Conservation (phyloP, 2,888 invertebrate genomes). For the Pterostichus madidus region DNA sequence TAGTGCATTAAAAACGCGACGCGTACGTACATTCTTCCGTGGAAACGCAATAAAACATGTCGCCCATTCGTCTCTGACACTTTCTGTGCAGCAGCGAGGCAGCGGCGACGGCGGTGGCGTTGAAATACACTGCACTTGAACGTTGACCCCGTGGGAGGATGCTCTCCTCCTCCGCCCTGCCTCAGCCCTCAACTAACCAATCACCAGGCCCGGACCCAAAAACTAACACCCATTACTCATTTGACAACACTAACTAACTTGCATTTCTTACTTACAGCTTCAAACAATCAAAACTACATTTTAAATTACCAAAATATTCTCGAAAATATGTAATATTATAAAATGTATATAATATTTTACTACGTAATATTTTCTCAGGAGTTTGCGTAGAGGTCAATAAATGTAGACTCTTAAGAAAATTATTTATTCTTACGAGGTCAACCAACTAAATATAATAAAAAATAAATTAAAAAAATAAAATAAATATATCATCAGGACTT, state of each 20-base stretch:
- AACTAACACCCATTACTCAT: not conserved
- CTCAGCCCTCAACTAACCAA: conserved; percentile 8
- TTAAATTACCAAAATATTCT: not conserved
- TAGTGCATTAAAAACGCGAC: conserved; percentile 58
- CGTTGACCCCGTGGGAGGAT: conserved; percentile 45
- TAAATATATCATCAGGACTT: too few species aligned
- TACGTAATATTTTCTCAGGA: too few species aligned
- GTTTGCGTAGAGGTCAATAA: too few species aligned
- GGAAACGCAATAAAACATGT: conserved; percentile 54
- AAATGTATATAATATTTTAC: too few species aligned
- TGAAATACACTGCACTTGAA: conserved; percentile 40
- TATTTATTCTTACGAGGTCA: too few species aligned
- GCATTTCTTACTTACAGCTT: too few species aligned
- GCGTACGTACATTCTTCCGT: conserved; percentile 39
- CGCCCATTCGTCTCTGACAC: conserved; percentile 59
- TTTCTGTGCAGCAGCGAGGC: conserved; percentile 6
- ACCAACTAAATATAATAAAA: too few species aligned
- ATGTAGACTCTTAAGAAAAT: too few species aligned
- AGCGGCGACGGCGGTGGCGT: conserved; percentile 20
- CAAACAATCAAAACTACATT: not conserved
- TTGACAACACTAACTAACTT: not conserved
- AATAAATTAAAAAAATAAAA: too few species aligned
- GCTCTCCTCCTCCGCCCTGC: not conserved
- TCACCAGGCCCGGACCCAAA: conserved; percentile 18
- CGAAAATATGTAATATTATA: not conserved